Percentiles rank a stretch among this genome's conserved stretches.
These are phyloP conservation scores for Tricholaema leucomelas DNA, from an alignment of 2,113 vertebrate genomes.

Conservation along the genomic window DNA sequence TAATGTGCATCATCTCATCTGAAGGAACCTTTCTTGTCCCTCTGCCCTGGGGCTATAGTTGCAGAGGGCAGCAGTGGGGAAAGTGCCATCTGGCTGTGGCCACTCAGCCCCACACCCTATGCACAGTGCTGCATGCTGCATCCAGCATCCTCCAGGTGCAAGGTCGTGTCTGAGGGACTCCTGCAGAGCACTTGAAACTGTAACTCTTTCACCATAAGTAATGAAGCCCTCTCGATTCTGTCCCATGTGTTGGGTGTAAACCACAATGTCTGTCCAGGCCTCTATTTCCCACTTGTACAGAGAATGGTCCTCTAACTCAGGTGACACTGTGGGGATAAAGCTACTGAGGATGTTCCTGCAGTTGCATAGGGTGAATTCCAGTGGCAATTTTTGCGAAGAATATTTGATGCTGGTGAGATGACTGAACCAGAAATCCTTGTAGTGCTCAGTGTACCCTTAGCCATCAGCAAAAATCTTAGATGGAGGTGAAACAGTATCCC, in stretches of 20 bases:
- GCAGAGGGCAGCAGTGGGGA: neutral
- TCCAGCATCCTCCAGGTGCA: neutral
- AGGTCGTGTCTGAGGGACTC: neutral
- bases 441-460: neutral
- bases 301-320: neutral
- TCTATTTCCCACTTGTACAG: neutral
- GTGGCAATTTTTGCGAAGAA: neutral
- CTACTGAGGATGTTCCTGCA: neutral
- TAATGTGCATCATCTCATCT: fast-evolving
- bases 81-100: neutral
- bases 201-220: neutral
- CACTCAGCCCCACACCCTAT: neutral
- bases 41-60: fast-evolving
- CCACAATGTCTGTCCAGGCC: neutral
- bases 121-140: fast-evolving
- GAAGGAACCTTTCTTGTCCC: neutral
- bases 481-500: neutral
- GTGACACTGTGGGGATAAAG: neutral
- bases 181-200: neutral
- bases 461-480: neutral
- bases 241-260: neutral
- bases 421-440: neutral
- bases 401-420: neutral
- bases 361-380: neutral
- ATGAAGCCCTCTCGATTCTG: neutral